Evolutionary conservation across 2,888 invertebrate species (phyloP).

Genomic region (Acanthosepion pharaonis): DNA sequence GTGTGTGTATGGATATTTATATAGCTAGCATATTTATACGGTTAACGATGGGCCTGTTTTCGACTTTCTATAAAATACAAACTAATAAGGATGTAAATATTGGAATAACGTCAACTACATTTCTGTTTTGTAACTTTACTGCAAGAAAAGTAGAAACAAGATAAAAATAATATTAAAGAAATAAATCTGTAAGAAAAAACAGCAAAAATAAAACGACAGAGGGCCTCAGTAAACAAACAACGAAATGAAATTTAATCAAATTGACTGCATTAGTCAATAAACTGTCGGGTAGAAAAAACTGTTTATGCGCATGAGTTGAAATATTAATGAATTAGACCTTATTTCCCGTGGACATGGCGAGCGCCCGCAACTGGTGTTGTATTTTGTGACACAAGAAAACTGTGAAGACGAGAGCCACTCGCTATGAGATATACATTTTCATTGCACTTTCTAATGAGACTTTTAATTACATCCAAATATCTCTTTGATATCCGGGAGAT

Average conservation of each 20-base stretch:
- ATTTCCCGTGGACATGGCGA: not conserved
- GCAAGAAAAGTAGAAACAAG: not conserved
- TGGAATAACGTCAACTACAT: conserved; percentile 8
- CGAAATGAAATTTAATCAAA: conserved; percentile 22
- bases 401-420: not conserved
- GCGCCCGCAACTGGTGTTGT: not conserved
- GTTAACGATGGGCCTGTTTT: not conserved
- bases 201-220: not conserved
- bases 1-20: not conserved
- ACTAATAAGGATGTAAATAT: conserved; percentile 21
- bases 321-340: conserved; percentile 33
- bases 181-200: not conserved
- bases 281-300: not conserved
- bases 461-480: conserved; percentile 20
- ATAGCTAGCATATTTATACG: not conserved
- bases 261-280: conserved; percentile 33
- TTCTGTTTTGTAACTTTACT: conserved; percentile 3
- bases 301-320: conserved; percentile 12
- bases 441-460: conserved; percentile 6
- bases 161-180: not conserved
- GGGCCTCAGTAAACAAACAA: not conserved
- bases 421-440: conserved; percentile 9
- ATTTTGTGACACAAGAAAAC: not conserved
- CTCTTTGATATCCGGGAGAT: conserved; percentile 33
- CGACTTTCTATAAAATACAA: not conserved